phyloP scores from a whole-genome alignment of 2,888 invertebrate genomes.

The Alcis repandata region DNA sequence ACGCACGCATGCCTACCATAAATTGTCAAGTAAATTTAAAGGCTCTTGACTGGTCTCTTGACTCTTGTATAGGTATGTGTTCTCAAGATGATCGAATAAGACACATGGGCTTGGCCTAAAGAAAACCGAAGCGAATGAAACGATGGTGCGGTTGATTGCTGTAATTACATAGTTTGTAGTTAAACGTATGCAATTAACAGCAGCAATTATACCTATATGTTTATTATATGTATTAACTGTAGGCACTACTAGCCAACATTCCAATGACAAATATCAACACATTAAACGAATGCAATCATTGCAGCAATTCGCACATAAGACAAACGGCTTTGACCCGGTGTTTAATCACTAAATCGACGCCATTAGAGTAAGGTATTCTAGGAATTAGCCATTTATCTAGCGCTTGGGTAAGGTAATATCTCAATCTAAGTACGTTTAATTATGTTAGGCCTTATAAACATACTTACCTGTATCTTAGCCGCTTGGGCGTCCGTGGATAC shows the following conservation, averaged over 20 bases:
- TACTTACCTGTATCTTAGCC: too few relatives aligned
- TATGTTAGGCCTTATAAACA: neutral
- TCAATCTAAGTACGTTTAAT: conserved; percentile 8
- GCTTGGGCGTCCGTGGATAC: too few relatives aligned
- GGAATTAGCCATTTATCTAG: conserved; percentile 14
- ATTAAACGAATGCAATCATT: conserved; percentile 36
- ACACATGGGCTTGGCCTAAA: too few relatives aligned
- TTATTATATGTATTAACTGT: neutral
- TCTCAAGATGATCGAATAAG: too few relatives aligned
- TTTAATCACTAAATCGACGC: conserved; percentile 36
- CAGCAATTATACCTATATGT: neutral
- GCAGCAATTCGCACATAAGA: conserved; percentile 35
- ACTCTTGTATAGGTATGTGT: too few relatives aligned
- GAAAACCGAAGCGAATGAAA: too few relatives aligned
- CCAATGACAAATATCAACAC: conserved; percentile 31
- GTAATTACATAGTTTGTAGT: too few relatives aligned
- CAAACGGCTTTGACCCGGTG: conserved; percentile 39
- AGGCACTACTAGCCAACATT: conserved; percentile 1
- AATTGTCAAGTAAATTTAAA: too few relatives aligned
- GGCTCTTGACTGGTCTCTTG: too few relatives aligned
- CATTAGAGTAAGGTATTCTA: conserved; percentile 27
- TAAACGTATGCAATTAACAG: too few relatives aligned
- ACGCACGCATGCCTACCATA: too few relatives aligned
- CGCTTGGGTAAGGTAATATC: conserved; percentile 21
- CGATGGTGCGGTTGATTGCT: too few relatives aligned